These are phyloP conservation scores for Crossoptilon crossoptilon DNA, from an alignment of 2,797 vertebrate species.

Conservation along the genomic window DNA sequence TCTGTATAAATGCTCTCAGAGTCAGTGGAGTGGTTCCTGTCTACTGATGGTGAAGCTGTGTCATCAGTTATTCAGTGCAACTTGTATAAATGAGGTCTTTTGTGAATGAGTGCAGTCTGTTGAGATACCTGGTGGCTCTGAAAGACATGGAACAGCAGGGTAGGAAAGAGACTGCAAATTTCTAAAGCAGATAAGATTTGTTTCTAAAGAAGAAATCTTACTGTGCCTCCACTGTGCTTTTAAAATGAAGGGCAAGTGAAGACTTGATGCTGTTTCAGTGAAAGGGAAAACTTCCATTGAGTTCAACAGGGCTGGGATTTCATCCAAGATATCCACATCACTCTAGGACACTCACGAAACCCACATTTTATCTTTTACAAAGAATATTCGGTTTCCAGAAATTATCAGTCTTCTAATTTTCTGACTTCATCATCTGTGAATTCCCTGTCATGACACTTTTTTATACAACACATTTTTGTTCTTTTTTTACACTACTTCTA, in stretches of 20 bases:
- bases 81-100: neutral
- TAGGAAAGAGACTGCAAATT: neutral
- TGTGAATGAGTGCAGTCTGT: neutral
- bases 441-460: neutral
- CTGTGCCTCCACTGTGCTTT: neutral
- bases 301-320: slow-evolving; percentile 28
- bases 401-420: slow-evolving; percentile 60
- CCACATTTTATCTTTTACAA: slow-evolving; percentile 35
- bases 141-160: neutral
- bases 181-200: neutral
- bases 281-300: slow-evolving; percentile 22
- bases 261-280: neutral
- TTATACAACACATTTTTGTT: slow-evolving; percentile 34
- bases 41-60: neutral
- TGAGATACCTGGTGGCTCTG: neutral
- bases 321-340: slow-evolving; percentile 40
- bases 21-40: neutral
- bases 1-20: neutral
- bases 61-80: neutral
- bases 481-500: neutral
- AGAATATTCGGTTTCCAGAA: slow-evolving; percentile 32
- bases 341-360: slow-evolving; percentile 6
- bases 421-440: slow-evolving; percentile 29
- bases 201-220: slow-evolving; percentile 14
- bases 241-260: neutral